Conservation (phyloP, 2,113 vertebrate species). For the Macaca mulatta region DNA sequence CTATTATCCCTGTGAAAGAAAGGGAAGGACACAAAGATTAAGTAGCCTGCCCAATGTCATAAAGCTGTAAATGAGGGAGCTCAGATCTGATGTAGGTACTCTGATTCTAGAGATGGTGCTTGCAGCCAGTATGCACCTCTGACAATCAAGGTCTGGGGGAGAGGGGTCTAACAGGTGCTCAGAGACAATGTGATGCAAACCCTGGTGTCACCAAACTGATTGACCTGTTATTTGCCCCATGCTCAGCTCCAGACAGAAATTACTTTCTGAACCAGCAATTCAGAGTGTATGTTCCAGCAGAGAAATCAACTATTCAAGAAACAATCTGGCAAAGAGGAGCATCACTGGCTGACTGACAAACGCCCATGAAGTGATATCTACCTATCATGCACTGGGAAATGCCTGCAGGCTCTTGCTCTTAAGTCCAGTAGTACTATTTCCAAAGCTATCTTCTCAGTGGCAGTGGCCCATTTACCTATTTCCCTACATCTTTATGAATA, state of each 20-base stretch:
- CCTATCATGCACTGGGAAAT: neutral
- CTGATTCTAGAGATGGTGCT: neutral
- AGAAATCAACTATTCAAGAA: neutral
- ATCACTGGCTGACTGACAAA: neutral
- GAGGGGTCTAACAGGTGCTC: neutral
- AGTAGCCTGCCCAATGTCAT: neutral
- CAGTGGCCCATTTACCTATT: constrained; percentile 6
- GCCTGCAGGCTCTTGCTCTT: neutral
- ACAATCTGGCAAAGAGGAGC: neutral
- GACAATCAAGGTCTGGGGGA: neutral
- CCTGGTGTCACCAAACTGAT: neutral
- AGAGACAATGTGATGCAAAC: neutral
- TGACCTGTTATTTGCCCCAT: too few relatives aligned
- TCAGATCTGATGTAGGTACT: neutral
- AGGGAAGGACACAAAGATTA: neutral
- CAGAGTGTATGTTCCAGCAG: neutral
- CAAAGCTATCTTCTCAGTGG: neutral
- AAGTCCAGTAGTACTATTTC: neutral
- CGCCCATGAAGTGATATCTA: neutral
- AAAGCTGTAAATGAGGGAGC: neutral
- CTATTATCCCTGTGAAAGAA: neutral
- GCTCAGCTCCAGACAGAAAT: neutral
- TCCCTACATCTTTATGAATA: neutral
- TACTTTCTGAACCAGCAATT: neutral
- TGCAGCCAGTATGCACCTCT: neutral